Evolutionary conservation across 37 sponge, comb jelly and placozoan genomes (phyloP).

Genomic region (Chondrilla cf. caribensis): DNA sequence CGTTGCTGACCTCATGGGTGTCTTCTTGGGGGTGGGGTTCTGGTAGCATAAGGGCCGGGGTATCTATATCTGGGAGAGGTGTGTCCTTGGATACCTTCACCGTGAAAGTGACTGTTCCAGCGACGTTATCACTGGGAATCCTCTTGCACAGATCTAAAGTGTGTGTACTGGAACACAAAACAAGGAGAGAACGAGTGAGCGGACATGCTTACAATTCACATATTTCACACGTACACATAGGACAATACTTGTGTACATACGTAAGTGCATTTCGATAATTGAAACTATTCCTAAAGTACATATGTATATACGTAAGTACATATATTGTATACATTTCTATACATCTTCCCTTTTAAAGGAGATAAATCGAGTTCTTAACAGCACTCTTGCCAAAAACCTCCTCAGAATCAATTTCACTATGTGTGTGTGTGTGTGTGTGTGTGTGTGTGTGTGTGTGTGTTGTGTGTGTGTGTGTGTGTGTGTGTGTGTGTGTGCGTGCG

Average conservation of each 20-base stretch:
- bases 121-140: slow-evolving; percentile 4
- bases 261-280: background rate
- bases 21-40: background rate
- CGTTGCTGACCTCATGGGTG: background rate
- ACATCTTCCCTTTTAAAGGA: no score
- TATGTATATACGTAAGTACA: no score
- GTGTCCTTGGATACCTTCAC: background rate
- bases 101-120: slow-evolving; percentile 8
- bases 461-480: background rate
- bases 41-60: background rate
- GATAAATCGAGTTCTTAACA: no score
- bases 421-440: no score
- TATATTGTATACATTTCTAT: no score
- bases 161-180: background rate
- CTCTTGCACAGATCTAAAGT: slow-evolving; percentile 6
- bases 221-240: background rate
- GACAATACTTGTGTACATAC: background rate
- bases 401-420: no score
- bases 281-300: no score
- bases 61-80: background rate
- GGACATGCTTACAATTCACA: background rate
- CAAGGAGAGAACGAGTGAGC: background rate
- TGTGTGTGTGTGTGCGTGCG: background rate
- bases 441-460: background rate
- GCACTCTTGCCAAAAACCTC: no score